A percentile compares a stretch with the other conserved stretches of the same genome.
phyloP scores from a whole-genome alignment of 2,113 vertebrate species.

The Butorides virescens region DNA sequence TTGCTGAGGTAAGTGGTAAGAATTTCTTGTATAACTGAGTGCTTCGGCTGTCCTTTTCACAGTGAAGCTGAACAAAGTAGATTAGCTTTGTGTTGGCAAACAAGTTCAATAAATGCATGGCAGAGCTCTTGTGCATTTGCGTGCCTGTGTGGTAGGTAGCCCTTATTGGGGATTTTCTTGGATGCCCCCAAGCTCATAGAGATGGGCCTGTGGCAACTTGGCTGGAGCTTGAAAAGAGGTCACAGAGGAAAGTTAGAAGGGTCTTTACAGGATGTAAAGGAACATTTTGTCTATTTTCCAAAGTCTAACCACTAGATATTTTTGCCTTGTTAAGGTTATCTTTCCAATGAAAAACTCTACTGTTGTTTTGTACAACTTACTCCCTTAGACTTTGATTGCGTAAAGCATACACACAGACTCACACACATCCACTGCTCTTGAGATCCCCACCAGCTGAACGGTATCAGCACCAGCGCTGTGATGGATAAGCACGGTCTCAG shows the following conservation, averaged over 20 bases:
- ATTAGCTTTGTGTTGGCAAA: background rate
- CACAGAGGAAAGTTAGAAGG: background rate
- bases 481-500: slow-evolving; percentile 26
- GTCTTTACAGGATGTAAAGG: background rate
- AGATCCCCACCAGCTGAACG: background rate
- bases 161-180: background rate
- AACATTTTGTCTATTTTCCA: background rate
- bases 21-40: background rate
- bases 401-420: background rate
- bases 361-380: background rate
- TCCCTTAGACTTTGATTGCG: background rate
- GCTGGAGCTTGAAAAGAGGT: background rate
- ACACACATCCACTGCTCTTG: background rate
- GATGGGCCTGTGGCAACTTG: background rate
- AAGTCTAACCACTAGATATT: background rate
- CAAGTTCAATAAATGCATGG: background rate
- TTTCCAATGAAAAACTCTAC: background rate
- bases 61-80: background rate
- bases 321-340: background rate
- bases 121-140: background rate
- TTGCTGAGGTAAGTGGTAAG: background rate
- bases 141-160: background rate
- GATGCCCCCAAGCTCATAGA: background rate
- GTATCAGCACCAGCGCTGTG: background rate
- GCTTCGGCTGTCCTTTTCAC: background rate